Evolutionary conservation across 1,140 invertebrate species (phyloP).

Genomic region (Neocloeon triangulifer): DNA sequence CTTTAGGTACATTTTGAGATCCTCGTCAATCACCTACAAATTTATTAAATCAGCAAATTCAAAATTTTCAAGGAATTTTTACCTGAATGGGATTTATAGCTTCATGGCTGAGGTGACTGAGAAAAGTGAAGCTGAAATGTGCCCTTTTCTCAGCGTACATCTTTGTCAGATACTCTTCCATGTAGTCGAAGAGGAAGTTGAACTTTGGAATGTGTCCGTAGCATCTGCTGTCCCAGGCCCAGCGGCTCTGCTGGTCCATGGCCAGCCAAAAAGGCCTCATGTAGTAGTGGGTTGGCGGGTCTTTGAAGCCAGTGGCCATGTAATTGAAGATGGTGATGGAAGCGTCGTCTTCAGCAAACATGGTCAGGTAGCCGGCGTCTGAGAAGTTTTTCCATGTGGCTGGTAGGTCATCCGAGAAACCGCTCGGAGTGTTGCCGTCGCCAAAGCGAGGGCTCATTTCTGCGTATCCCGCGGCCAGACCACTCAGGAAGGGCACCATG

Average conservation of each 20-base stretch:
- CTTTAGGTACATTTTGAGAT: slow-evolving; percentile 17
- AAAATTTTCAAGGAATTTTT: too few species aligned
- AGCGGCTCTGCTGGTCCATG: slow-evolving; percentile 12
- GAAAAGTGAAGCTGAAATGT: slow-evolving; percentile 26
- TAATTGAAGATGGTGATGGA: slow-evolving; percentile 19
- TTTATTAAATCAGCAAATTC: too few species aligned
- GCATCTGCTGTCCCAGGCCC: slow-evolving; percentile 16
- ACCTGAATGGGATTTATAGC: slow-evolving; percentile 20
- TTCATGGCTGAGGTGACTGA: slow-evolving; percentile 27
- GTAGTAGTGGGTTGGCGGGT: slow-evolving; percentile 22
- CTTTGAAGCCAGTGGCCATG: slow-evolving; percentile 17
- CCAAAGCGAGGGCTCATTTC: slow-evolving; percentile 1
- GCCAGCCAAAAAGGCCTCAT: slow-evolving; percentile 17
- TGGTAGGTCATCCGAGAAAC: slow-evolving; percentile 16
- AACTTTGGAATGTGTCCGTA: slow-evolving; percentile 23
- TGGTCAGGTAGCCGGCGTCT: slow-evolving; percentile 16
- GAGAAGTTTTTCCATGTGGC: slow-evolving; percentile 17
- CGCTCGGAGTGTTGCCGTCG: not conserved
- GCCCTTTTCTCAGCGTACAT: slow-evolving; percentile 18
- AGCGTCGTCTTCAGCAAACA: slow-evolving; percentile 19
- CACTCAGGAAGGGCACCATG: slow-evolving; percentile 18
- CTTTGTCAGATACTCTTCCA: slow-evolving; percentile 21
- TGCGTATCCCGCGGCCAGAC: slow-evolving; percentile 5
- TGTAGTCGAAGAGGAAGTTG: slow-evolving; percentile 25
- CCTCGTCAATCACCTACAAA: slow-evolving; percentile 22